These are phyloP conservation scores for Agonopterix subpropinquella DNA, from an alignment of 2,888 invertebrate genomes.

Conservation along the genomic window DNA sequence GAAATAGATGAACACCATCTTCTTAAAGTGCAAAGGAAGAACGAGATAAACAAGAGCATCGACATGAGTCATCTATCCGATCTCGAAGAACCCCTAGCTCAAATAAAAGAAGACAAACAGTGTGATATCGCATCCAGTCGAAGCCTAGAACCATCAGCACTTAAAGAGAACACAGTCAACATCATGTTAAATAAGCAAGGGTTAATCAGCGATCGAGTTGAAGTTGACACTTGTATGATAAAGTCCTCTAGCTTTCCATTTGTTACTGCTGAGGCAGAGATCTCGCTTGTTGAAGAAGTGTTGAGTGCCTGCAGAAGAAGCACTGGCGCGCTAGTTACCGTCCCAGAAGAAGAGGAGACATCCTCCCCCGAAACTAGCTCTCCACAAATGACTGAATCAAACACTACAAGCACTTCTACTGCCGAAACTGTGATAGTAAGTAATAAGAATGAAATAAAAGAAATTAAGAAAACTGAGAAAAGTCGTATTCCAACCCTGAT, in stretches of 20 bases:
- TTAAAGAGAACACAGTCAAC: slow-evolving; percentile 62
- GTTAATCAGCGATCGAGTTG: slow-evolving; percentile 30
- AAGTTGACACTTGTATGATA: slow-evolving; percentile 39
- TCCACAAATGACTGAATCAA: slow-evolving; percentile 79
- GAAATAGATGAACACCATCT: slow-evolving; percentile 60
- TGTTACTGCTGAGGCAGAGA: slow-evolving; percentile 45
- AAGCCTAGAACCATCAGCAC: slow-evolving; percentile 45
- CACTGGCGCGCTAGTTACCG: slow-evolving; percentile 70
- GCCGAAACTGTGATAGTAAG: slow-evolving; percentile 83
- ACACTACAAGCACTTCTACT: slow-evolving; percentile 81
- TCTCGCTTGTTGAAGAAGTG: slow-evolving; percentile 64
- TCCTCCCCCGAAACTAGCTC: slow-evolving; percentile 68
- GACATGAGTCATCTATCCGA: slow-evolving; percentile 45
- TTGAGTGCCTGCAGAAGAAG: slow-evolving; percentile 62
- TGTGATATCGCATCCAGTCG: slow-evolving; percentile 55
- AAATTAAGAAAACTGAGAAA: slow-evolving; percentile 65
- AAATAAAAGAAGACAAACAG: slow-evolving; percentile 41
- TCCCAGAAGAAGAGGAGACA: slow-evolving; percentile 79
- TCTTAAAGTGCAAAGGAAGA: slow-evolving; percentile 63
- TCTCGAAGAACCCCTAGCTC: slow-evolving; percentile 29
- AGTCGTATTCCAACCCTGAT: slow-evolving; percentile 74
- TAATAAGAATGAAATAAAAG: slow-evolving; percentile 66
- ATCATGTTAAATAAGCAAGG: slow-evolving; percentile 51
- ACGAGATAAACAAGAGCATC: slow-evolving; percentile 63
- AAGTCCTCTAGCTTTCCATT: slow-evolving; percentile 61